Conservation (phyloP, 1,140 invertebrate genomes). For the Bathynomus jamesi region DNA sequence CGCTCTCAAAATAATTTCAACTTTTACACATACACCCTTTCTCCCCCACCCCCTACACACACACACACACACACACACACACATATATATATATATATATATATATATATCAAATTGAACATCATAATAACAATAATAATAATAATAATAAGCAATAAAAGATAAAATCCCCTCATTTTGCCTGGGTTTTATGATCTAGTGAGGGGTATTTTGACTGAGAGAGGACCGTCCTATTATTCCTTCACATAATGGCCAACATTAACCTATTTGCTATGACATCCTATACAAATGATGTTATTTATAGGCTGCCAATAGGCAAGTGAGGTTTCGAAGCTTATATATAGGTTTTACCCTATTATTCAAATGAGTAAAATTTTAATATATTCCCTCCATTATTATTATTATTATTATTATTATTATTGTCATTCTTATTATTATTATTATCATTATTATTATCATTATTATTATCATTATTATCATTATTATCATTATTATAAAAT, state of each 20-base stretch:
- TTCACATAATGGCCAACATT: no score
- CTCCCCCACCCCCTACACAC: not conserved
- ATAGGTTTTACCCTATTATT: not conserved
- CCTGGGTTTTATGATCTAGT: no score
- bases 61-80: slow-evolving; percentile 7
- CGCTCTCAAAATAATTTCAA: no score
- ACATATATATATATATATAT: slow-evolving; percentile 11
- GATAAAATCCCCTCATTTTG: no score
- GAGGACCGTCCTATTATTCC: no score
- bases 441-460: not conserved
- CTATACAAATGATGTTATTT: not conserved
- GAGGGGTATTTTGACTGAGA: no score
- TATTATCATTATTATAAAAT: not conserved
- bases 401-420: slow-evolving; percentile 5
- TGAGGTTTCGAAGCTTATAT: not conserved
- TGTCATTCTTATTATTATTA: not conserved
- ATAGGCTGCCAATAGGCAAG: no score
- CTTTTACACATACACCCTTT: not conserved
- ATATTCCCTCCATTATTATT: not conserved
- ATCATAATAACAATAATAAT: not conserved
- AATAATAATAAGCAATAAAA: no score
- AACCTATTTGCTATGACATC: not conserved
- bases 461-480: not conserved
- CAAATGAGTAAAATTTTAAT: not conserved
- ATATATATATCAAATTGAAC: slow-evolving; percentile 1